phyloP scores from a whole-genome alignment of 2,797 vertebrate genomes.

The Pseudochirops cupreus region DNA sequence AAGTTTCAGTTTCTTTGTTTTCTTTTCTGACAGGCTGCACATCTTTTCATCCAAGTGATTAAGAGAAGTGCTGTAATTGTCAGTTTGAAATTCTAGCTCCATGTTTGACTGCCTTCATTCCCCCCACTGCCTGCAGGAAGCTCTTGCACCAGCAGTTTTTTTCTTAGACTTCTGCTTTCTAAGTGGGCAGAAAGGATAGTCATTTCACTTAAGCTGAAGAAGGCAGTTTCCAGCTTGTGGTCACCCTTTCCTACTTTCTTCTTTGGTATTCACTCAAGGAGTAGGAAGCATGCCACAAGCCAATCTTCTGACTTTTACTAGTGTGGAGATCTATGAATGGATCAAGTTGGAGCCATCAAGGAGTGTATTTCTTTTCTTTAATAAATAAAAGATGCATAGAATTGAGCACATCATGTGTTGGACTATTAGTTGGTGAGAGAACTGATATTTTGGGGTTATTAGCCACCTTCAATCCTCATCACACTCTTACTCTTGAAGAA shows the following conservation, averaged over 20 bases:
- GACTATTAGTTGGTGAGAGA: not conserved
- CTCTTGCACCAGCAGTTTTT: constrained; percentile 43
- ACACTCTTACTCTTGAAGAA: not conserved
- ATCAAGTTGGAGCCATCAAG: not conserved
- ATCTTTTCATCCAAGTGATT: constrained; percentile 74
- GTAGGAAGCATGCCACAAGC: not conserved
- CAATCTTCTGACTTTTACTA: not conserved
- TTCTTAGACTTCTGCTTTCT: not conserved
- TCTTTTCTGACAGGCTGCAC: constrained; percentile 63
- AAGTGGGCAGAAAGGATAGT: constrained; percentile 1
- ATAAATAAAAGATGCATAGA: not conserved
- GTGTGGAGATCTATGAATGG: not conserved
- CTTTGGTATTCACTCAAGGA: not conserved
- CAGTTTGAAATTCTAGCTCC: constrained; percentile 64
- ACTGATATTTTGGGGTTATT: not conserved
- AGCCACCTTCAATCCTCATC: not conserved
- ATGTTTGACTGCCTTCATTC: constrained; percentile 28
- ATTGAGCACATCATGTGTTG: not conserved
- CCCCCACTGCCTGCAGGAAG: constrained; percentile 57
- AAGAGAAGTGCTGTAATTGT: constrained; percentile 31
- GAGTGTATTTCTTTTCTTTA: not conserved
- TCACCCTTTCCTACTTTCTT: not conserved
- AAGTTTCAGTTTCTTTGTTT: constrained; percentile 69
- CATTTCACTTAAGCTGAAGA: not conserved
- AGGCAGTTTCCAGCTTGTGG: not conserved